These are phyloP conservation scores for Ips nitidus DNA, from an alignment of 1,140 invertebrate genomes.

Conservation along the genomic window DNA sequence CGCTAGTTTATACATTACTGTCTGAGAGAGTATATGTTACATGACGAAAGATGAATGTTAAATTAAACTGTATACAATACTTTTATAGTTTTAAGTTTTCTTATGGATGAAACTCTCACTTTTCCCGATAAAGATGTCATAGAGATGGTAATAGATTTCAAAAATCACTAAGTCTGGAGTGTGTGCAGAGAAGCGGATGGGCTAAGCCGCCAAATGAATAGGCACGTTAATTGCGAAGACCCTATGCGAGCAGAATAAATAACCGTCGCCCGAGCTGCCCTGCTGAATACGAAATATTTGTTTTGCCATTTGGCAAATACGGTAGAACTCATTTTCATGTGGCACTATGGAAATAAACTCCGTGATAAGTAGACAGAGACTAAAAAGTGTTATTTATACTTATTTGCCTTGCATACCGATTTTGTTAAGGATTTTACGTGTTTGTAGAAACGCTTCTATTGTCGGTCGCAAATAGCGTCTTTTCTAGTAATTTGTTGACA, in stretches of 20 bases:
- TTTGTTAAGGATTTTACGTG: conserved; percentile 6
- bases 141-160: too few species aligned
- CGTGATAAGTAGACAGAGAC: conserved; percentile 28
- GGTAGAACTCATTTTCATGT: conserved; percentile 27
- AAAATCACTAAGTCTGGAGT: too few species aligned
- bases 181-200: too few species aligned
- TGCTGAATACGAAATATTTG: conserved; percentile 34
- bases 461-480: conserved; percentile 2
- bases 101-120: too few species aligned
- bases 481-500: background rate
- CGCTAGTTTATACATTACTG: too few species aligned
- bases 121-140: too few species aligned
- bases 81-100: too few species aligned
- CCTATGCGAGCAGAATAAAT: conserved; percentile 26
- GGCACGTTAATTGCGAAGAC: conserved; percentile 28
- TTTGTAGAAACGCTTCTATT: conserved; percentile 13
- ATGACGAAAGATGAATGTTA: too few species aligned
- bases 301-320: conserved; percentile 29
- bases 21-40: too few species aligned
- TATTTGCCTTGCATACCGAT: conserved; percentile 11
- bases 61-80: too few species aligned
- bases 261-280: background rate
- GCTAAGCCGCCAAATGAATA: conserved; percentile 17
- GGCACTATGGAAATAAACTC: conserved; percentile 26
- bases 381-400: conserved; percentile 29